Base-by-base conservation (phyloP, 2,113 vertebrate species). In the Apus apus region DNA sequence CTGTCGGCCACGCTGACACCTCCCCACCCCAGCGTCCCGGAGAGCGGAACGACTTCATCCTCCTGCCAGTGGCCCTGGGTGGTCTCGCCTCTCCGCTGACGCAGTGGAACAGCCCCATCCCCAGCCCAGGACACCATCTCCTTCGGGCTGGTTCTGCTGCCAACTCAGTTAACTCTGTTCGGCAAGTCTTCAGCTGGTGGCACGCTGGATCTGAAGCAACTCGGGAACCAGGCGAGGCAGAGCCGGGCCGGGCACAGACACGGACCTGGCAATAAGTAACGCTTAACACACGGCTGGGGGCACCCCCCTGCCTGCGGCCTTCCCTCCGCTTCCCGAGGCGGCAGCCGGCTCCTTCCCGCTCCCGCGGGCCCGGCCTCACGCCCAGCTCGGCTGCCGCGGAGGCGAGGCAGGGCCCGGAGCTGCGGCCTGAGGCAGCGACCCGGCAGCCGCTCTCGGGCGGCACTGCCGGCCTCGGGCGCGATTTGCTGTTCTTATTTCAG, bases 131-230 rank as follows among this genome's bases (percentile, higher is more conserved):
- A 15, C 4, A 1, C 25, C 5, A 65, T 14, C 66, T n/a, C 61
- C 38, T 58, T 27, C 34, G 9, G 38, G 32, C 78, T 26, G 82
- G n/a, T n/a, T 26, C 21, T 32, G 25, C 15, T 3, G 3, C 66
- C 21, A 51, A 79, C 48, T 21, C 62, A 43, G 56, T 56, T 65
- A 43, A 51, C 38, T 34, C 32, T 13, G 57, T 1, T 15, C 46
- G 13, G 21, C 32, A 50, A 66, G 30, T 25, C 36, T 71, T 19
- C 29, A 22, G 6, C 29, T 2, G 5, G 50, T 60, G 29, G 8
- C 0, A 6, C 14, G 2, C 45, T 3, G 1, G 46, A 38, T 9
- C 6, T 2, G 14, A 27, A 25, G n/a, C 17, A 3, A 17, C 10
- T 5, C 0, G 14, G 29, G 30, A 0, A 5, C 23, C 15, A 9